Evolutionary conservation across 1,140 invertebrate genomes (phyloP), one percentile per base, ranked within the genome.

Genomic region (Acromyrmex heyeri): DNA sequence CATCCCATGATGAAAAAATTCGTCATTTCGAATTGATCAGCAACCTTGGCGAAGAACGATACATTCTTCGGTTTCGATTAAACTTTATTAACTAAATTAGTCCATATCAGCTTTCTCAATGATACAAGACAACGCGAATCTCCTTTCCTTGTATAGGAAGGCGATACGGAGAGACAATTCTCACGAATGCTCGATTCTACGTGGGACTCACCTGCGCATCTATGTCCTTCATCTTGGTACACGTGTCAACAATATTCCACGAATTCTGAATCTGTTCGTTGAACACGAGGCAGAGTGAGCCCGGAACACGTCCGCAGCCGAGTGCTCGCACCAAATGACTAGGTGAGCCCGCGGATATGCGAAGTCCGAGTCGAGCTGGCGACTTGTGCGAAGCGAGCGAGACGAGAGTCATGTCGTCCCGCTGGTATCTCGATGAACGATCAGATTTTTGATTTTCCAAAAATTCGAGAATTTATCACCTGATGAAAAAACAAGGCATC

Each of bases 211-310:
- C 92, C 87, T 93, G 91, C 5, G 85, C 75, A 44, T 76, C 86
- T 83, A 93, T 92, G 86, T 92, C 91, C 86, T 88, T 92, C 92
- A 93, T 93, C 21, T 14, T 83, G 73, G 44, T 79, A 34, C 69
- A 65, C 64, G 65, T 24, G 38, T 24, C 14, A 21, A 14, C 6
- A 50, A 50, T 27, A 21, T 69, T 21, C n/a, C n/a, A n/a, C 34
- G n/a, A 44, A 69, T 87, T n/a, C 10, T 8, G 50, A 50, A 61
- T 59, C 27, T 55, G 16, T 72, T 38, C 21, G 85, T 10, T 55
- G n/a, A 38, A 73, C 34, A 70, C 55, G 53, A 62, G 10, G 8
- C 21, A 18, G 75, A 79, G 75, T 59, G 48, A 53, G 48, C 8
- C n/a, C 48, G 21, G 75, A 73, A 90, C 64, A 55, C 86, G 89